Base-by-base conservation (phyloP, 2,888 invertebrate species). In the Leptinotarsa tumamoca region DNA sequence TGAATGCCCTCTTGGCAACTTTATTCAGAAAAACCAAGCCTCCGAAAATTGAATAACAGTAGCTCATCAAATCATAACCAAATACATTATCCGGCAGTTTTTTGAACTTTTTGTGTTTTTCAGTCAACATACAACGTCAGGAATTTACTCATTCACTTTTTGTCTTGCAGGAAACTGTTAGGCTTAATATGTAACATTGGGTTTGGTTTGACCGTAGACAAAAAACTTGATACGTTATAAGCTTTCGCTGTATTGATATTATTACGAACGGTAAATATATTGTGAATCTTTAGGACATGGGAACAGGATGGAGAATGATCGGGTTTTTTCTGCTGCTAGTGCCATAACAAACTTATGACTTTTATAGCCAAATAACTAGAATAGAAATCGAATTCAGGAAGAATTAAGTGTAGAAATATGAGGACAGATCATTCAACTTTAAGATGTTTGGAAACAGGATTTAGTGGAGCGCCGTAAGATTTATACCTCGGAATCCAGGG, bases 71-170 rank as follows among this genome's bases (percentile, higher is more conserved):
- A 58, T 58, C 23, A 58, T 58, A 58, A 23, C 58, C 21, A 23
- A 23, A 58, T 21, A 21, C 14, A 21, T 23, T 21, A 58, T 23
- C 58, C 23, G 23, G 23, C 23, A 23, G 23, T 23, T 23, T 43
- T 54, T 23, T 14, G 15, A 4, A 14, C 58, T 58, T 58, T 58
- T 58, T 58, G 21, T 23, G 13, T 4, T 23, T 23, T 58, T 15
- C 23, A 23, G 23, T 10, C 58, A 21, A 23, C 58, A 58, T 58
- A 21, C 23, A 21, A 23, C 21, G 21, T 27, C 23, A 58, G 58
- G 58, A 58, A 58, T 58, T 58, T 58, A 15, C 15, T 58, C 58
- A 58, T 14, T 58, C 21, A 23, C 58, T 58, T 58, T 58, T 58
- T 58, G 23, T 23, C 18, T 5, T 23, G 58, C 58, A 23, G 4